Base-by-base conservation (phyloP, 2,888 invertebrate species). In the Chirona hameri region DNA sequence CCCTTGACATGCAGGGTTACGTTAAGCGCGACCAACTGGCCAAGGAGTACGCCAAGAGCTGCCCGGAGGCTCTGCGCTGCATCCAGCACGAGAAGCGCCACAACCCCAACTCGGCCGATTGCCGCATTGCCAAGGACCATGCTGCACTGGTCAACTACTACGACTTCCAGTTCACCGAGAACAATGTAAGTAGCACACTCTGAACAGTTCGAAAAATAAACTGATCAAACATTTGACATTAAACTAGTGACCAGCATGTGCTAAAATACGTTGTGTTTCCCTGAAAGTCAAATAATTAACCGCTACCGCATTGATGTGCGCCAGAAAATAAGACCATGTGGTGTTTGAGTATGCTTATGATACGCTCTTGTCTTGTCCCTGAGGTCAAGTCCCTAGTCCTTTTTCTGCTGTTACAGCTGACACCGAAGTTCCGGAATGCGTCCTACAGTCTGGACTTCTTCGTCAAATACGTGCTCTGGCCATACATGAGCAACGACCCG, bases 121-220 rank as follows among this genome's bases (percentile, higher is more conserved):
- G 80, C 80, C 52, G 55, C 48, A 27, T 52, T 27, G 80, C 80
- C 48, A 80, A 80, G 80, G 52, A 80, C 29, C 52, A 52, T 52
- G 80, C 80, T 4, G 80, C 80, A 9, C 39, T 80, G 27, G 52
- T 29, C 52, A 52, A 48, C 80, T 4, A 27, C 52, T 15, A 7
- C 52, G 27, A 27, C 14, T 7, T 80, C 10, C 29, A 52, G 9
- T 29, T 80, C 52, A 52, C 48, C n/a, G n/a, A n/a, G n/a, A n/a
- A 3, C 15, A 14, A 27, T 4, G 80, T 80, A 15, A 80, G 80
- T 80, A 10, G 7, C 39, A 39, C 39, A 39, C 39, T 39, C 39
- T n/a, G n/a, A n/a, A n/a, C n/a, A n/a, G n/a, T n/a, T n/a, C n/a
- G n/a, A n/a, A n/a, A n/a, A n/a, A n/a, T n/a, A n/a, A n/a, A n/a